Evolutionary conservation across 1,140 invertebrate species (phyloP), one percentile per base, ranked within the genome.

Genomic region (Galleria mellonella): DNA sequence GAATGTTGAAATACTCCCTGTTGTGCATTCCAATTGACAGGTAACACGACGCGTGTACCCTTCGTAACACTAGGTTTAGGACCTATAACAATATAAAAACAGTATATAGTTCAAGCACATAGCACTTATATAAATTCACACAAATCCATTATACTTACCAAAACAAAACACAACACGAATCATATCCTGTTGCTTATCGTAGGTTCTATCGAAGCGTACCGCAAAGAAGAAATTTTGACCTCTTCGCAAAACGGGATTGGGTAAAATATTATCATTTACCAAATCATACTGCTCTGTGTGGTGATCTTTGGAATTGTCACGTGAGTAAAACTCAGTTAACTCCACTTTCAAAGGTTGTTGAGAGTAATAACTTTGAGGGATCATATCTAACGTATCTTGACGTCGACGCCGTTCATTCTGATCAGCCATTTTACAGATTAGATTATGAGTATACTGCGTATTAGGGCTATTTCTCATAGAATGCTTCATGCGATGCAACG

Each of bases 261-360:
- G 83, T 29, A 87, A 56, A 13, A 85, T 67, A 23, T 67, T 85
- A 37, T 87, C 86, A 39, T 88, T 87, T 0, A 89, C 85, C 14
- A 91, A 60, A 56, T 93, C 91, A 65, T 90, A 93, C 51, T 89
- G 86, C 44, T 89, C 87, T 8, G 92, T 93, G 55, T 90, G 90
- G 64, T 92, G 91, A 29, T 88, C 87, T 51, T 87, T 88, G 1
- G 89, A 88, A 66, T 93, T 93, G 43, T 91, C 89, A 41, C 85
- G 70, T 6, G 89, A 87, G 62, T 91, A 91, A 46, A 92, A 89
- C 58, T 92, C 90, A 3, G 91, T 88, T 1, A 88, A 64, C 29
- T 90, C 86, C 2, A 92, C 89, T 54, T 88, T 87, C 42, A 91
- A 60, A 1, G 89, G 88, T 35, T 89, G 87, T 66, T 87, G 83